Percentiles rank a stretch among this genome's conserved stretches.
Conservation (phyloP, 2,113 vertebrate genomes). For the Lucifuga dentata region DNA sequence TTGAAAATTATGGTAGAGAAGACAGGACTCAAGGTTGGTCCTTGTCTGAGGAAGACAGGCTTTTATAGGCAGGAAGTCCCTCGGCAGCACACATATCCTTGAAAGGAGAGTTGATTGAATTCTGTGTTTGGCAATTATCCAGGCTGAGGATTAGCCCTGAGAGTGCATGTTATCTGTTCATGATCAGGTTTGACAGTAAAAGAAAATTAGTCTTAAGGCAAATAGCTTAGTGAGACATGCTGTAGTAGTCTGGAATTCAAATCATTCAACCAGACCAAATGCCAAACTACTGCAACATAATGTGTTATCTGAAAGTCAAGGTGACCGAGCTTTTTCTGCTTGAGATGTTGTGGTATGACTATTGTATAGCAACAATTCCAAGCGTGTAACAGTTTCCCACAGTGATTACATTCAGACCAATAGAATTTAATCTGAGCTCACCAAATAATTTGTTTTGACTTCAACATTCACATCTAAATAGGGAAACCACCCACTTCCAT, state of each 20-base stretch:
- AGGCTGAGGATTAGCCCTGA: constrained; percentile 61
- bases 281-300: not conserved
- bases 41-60: constrained; percentile 9
- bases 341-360: not conserved
- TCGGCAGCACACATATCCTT: constrained; percentile 52
- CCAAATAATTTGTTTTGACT: constrained; percentile 70
- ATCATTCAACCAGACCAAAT: constrained; percentile 14
- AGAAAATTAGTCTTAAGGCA: constrained; percentile 31
- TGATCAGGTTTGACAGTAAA: constrained; percentile 35
- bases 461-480: constrained; percentile 58
- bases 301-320: constrained; percentile 54
- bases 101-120: constrained; percentile 50
- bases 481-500: constrained; percentile 51
- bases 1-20: constrained; percentile 23
- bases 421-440: constrained; percentile 46
- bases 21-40: constrained; percentile 22
- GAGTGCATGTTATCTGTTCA: constrained; percentile 42
- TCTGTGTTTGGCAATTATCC: constrained; percentile 59
- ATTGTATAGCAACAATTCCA: constrained; percentile 41
- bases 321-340: constrained; percentile 10
- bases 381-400: constrained; percentile 45
- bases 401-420: constrained; percentile 51
- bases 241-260: constrained; percentile 5
- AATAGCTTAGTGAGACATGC: not conserved
- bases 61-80: constrained; percentile 46